Percentiles rank a stretch among this genome's conserved stretches.
Conservation (phyloP, 1,140 invertebrate genomes). For the Ceratosolen fusciceps region DNA sequence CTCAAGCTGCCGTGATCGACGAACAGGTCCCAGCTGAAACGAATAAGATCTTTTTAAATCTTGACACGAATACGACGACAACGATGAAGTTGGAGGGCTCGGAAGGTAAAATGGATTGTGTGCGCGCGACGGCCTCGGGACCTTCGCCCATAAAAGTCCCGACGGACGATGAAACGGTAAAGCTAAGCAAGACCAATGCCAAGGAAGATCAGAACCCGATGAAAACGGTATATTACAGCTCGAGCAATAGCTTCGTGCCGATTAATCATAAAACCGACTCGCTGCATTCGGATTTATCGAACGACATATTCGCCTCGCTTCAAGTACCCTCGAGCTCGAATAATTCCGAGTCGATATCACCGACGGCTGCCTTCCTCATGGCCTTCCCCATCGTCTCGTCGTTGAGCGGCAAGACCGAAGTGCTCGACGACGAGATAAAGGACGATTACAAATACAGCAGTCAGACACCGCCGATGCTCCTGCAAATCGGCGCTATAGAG, state of each 20-base stretch:
- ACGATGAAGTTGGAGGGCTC: slow-evolving; percentile 63
- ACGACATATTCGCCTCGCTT: slow-evolving; percentile 80
- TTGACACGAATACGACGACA: slow-evolving; percentile 69
- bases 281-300: slow-evolving; percentile 78
- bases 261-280: slow-evolving; percentile 74
- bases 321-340: slow-evolving; percentile 76
- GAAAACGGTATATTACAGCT: slow-evolving; percentile 69
- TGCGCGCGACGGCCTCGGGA: slow-evolving; percentile 15
- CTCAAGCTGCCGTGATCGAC: slow-evolving; percentile 51
- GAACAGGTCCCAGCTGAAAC: slow-evolving; percentile 55
- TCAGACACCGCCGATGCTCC: slow-evolving; percentile 74
- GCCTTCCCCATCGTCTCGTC: slow-evolving; percentile 81
- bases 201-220: slow-evolving; percentile 64
- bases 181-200: slow-evolving; percentile 51
- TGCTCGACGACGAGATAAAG: slow-evolving; percentile 73
- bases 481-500: slow-evolving; percentile 76
- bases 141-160: slow-evolving; percentile 19
- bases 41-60: slow-evolving; percentile 68
- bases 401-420: slow-evolving; percentile 73
- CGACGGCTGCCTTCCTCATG: slow-evolving; percentile 82
- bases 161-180: slow-evolving; percentile 47
- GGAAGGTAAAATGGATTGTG: slow-evolving; percentile 33
- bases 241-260: slow-evolving; percentile 70
- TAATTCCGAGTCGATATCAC: slow-evolving; percentile 80
- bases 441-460: slow-evolving; percentile 72